Evolutionary conservation across 2,797 vertebrate species (phyloP), one percentile per base, ranked within the genome.

Genomic region (Tangara arthus): DNA sequence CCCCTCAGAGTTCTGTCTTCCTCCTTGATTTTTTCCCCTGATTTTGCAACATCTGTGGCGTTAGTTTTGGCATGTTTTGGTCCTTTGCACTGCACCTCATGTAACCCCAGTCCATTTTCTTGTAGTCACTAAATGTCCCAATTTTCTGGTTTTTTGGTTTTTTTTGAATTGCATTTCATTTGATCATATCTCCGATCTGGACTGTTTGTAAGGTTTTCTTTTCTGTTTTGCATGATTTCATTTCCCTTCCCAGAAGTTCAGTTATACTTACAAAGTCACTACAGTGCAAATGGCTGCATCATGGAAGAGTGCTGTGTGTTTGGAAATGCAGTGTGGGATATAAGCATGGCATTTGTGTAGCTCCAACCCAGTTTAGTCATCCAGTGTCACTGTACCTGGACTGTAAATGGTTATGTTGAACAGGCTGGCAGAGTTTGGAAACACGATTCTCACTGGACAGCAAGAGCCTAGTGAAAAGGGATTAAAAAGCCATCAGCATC

Each of bases 401-500:
- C 39, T 42, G n/a, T 23, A 55, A 81, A 32, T 1, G 5, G 13
- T 21, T 42, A 8, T 10, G 23, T 34, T 55, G 52, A 53, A 69
- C 47, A 69, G 76, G 23, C 18, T 68, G 32, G 15, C 37, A 44
- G 14, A n/a, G 42, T 49, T 37, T 47, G 37, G 42, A 90, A 86
- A 65, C 16, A 2, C 0, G 0, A 27, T 57, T 66, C 49, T 35
- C 52, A 52, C 34, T 53, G 50, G 37, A 20, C 15, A 84, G 56
- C 57, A 47, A 46, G n/a, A 28, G 63, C 37, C 28, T 60, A 52
- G 24, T 49, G 26, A 84, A 87, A 78, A 78, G 35, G 20, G 37
- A 84, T 32, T 52, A 12, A 66, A 64, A 91, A 89, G 15, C 1
- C 15, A 57, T 21, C 66, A 84, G 37, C 57, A 82, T 32, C 41